Evolutionary conservation across 2,888 invertebrate species (phyloP).

Genomic region (Acanthosepion pharaonis): DNA sequence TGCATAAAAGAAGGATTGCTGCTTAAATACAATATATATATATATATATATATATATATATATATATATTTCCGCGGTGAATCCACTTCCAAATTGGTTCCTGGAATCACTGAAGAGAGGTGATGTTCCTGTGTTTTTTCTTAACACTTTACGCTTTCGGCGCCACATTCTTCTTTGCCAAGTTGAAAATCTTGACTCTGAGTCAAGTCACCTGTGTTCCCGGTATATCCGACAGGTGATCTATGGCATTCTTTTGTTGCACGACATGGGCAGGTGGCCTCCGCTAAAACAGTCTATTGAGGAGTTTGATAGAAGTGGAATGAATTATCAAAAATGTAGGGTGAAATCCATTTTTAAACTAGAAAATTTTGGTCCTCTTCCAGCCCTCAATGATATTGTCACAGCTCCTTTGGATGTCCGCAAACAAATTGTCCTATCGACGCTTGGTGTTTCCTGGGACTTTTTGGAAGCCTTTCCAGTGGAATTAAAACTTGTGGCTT

Average conservation of each 20-base stretch:
- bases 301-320: conserved; percentile 64
- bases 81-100: conserved; percentile 80
- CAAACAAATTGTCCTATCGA: conserved; percentile 47
- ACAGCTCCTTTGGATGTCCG: conserved; percentile 46
- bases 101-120: conserved; percentile 79
- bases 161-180: conserved; percentile 68
- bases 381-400: conserved; percentile 53
- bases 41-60: too few species aligned
- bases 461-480: conserved; percentile 39
- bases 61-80: conserved; percentile 52
- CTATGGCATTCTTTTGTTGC: conserved; percentile 68
- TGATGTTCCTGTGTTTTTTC: conserved; percentile 80
- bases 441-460: conserved; percentile 48
- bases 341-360: conserved; percentile 54
- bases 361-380: conserved; percentile 52
- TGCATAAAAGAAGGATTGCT: too few species aligned
- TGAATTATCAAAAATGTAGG: conserved; percentile 57
- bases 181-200: conserved; percentile 63
- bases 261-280: conserved; percentile 48
- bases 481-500: conserved; percentile 53
- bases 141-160: conserved; percentile 74
- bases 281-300: conserved; percentile 52
- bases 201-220: conserved; percentile 66
- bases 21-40: too few species aligned
- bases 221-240: conserved; percentile 62